These are phyloP conservation scores for Bellardia bayeri DNA, from an alignment of 2,888 invertebrate genomes.

Conservation along the genomic window DNA sequence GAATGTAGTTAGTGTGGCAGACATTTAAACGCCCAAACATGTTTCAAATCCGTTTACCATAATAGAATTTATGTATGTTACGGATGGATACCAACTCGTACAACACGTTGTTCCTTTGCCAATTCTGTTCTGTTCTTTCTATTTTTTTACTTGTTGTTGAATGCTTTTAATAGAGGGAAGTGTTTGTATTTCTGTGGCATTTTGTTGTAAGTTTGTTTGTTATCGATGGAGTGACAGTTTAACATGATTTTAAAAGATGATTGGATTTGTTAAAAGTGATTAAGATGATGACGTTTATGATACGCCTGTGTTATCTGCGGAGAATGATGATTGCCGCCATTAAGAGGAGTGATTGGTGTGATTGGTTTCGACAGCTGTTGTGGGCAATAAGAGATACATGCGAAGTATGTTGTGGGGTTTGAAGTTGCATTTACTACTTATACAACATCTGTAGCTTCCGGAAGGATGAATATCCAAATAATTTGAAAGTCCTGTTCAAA, in stretches of 20 bases:
- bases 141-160: conserved; percentile 7
- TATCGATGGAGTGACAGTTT: conserved; percentile 64
- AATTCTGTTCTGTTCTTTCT: background rate
- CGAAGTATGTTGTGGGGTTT: background rate
- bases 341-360: conserved; percentile 44
- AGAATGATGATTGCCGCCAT: conserved; percentile 41
- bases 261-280: conserved; percentile 67
- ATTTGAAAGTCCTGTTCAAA: too few relatives aligned
- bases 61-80: conserved; percentile 38
- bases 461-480: too few relatives aligned
- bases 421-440: too few relatives aligned
- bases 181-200: conserved; percentile 18
- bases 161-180: background rate
- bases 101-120: conserved; percentile 8
- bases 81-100: background rate
- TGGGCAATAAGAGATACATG: background rate
- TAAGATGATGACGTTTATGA: conserved; percentile 51
- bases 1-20: conserved; percentile 13
- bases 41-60: conserved; percentile 54
- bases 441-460: too few relatives aligned
- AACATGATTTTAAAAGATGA: conserved; percentile 69
- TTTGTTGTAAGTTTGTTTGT: conserved; percentile 29
- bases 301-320: conserved; percentile 13
- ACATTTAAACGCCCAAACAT: conserved; percentile 64
- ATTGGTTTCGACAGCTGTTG: conserved; percentile 32